Base-by-base conservation (phyloP, 2,888 invertebrate genomes). In the Troides aeacus region DNA sequence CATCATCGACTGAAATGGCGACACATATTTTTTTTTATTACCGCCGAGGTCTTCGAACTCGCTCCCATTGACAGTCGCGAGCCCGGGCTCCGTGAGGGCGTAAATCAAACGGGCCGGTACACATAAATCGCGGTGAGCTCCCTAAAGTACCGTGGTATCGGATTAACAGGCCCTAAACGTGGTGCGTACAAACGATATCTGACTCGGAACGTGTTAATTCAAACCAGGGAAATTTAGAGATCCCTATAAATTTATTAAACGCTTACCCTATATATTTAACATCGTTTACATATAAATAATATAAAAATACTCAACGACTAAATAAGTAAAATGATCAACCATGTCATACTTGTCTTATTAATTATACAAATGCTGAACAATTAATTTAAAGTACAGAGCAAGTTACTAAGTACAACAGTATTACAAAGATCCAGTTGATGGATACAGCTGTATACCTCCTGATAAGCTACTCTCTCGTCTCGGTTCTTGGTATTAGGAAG, bases 91-190 rank as follows among this genome's bases (percentile, higher is more conserved):
- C 36, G 56, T 10, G n/a, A 64, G 64, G 62, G 68, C 76, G 84
- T 86, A 79, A 80, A 84, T 87, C 87, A 84, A 79, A 76, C 68
- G 72, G 72, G 66, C 73, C 74, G 75, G 78, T 76, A 77, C 76
- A 79, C 83, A 87, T 86, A 87, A 84, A 87, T 87, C 81, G 81
- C 77, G 71, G 72, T 77, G 71, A 75, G 82, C 80, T 83, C 80
- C 83, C 82, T 81, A 77, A 82, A 81, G 81, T 80, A 78, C 78
- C 76, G 76, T 71, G 78, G 80, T 82, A 81, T 87, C 83, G 81
- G 85, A 85, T 87, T 86, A 86, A 84, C 85, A 84, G 78, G 76
- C 81, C 75, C 80, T 82, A 81, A 86, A 79, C 74, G 78, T 77
- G 69, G 72, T 69, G 69, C 60, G 74, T 77, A 78, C 74, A 77